These are phyloP conservation scores for Trachelus troglodyta DNA, from an alignment of 2,888 invertebrate species.

Conservation along the genomic window DNA sequence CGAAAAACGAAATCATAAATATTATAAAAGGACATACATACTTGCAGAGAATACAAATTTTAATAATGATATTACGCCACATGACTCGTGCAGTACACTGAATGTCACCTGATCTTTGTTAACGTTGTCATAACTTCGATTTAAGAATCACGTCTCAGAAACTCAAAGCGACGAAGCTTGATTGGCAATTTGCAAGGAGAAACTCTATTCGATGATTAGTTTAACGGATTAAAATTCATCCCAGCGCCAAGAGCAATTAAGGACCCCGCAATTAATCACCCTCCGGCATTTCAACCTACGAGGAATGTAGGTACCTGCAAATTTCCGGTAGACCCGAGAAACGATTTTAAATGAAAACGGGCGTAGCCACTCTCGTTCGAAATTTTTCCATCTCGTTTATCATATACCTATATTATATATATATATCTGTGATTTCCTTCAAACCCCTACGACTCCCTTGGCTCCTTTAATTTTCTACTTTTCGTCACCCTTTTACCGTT, in stretches of 20 bases:
- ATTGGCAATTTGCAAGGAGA: background rate
- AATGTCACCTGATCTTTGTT: background rate
- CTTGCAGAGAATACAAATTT: background rate
- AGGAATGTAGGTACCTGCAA: constrained; percentile 60
- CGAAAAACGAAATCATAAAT: background rate
- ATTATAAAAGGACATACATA: background rate
- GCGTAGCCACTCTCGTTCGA: constrained; percentile 20
- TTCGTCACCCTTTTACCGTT: constrained; percentile 2
- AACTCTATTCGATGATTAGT: background rate
- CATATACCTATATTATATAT: background rate
- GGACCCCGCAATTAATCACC: constrained; percentile 24
- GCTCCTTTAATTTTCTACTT: background rate
- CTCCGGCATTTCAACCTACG: constrained; percentile 43
- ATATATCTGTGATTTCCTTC: background rate
- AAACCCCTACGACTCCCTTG: background rate
- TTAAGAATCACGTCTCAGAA: background rate
- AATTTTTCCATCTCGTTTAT: constrained; percentile 18
- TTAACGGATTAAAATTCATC: constrained; percentile 5
- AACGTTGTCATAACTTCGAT: background rate
- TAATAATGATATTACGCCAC: constrained; percentile 2
- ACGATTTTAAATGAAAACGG: background rate
- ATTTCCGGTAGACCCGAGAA: constrained; percentile 50
- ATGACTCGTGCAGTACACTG: background rate
- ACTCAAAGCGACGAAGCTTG: background rate
- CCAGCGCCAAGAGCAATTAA: constrained; percentile 33